Base-by-base conservation (phyloP, 2,888 invertebrate species). In the Pollenia griseotomentosa region DNA sequence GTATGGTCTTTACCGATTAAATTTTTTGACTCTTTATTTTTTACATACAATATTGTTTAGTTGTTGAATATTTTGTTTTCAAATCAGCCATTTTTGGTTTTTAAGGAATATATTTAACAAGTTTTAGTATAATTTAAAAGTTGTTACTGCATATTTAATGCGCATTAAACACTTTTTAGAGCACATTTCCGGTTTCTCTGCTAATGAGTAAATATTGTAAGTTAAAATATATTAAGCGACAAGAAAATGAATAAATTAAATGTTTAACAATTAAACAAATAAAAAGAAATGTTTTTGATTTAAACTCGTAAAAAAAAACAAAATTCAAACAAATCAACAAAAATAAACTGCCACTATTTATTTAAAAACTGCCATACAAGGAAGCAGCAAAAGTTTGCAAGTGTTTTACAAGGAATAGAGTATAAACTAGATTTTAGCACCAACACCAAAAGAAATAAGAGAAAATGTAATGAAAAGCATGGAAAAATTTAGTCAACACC, bases 401-500 rank as follows among this genome's bases (percentile, higher is more conserved):
- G n/a, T 33, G 42, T 59, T 57, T 48, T 16, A 16, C 33, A 33
- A 19, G 9, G 7, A 40, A 51, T 6, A 79, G 51, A 23, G 51
- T 48, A 61, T 11, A 61, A 77, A 57, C 44, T 55, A n/a, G 16
- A 33, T 33, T 55, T 66, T 19, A 59, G 59, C n/a, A 19, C 23
- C 6, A 46, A 11, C 70, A 65, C 0, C 23, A 4, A 5, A 33
- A 23, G 1, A n/a, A 48, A 16, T 1, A 9, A 40, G 12, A 16
- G 14, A 57, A 55, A 57, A 48, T 19, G 0, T 33, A 33, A 33
- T 33, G 33, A 33, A 33, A 33, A 33, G 33, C 33, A 33, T 33
- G 33, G n/a, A 16, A 78, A 2, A 48, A 57, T 46, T 80, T 14
- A 63, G 71, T 73, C 84, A 59, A 66, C 79, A 79, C 66, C 83